Evolutionary conservation across 2,888 invertebrate genomes (phyloP).

Genomic region (Antheraea assamensis): DNA sequence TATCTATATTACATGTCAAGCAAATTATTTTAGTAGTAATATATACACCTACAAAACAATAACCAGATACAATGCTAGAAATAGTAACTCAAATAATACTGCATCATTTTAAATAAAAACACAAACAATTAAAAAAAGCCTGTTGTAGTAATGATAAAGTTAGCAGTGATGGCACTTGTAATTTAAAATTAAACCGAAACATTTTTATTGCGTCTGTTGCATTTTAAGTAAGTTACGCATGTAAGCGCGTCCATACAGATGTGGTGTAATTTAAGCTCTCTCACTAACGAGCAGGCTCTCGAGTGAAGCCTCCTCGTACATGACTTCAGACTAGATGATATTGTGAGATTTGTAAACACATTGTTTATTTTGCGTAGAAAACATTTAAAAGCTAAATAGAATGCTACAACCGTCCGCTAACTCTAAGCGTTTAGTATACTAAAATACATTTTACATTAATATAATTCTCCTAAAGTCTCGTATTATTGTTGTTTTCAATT

Average conservation of each 20-base stretch:
- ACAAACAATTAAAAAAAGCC: background rate
- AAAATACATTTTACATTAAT: background rate
- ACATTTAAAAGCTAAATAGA: conserved; percentile 24
- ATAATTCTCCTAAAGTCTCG: background rate
- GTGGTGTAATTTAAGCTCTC: conserved; percentile 70
- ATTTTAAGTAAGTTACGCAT: conserved; percentile 64
- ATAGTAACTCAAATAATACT: background rate
- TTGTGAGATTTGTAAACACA: conserved; percentile 67
- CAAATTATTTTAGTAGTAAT: background rate
- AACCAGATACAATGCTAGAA: background rate
- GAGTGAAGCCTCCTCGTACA: conserved; percentile 55
- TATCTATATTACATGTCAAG: background rate
- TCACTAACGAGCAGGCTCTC: conserved; percentile 74
- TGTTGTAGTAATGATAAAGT: background rate
- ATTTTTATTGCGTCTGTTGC: conserved; percentile 41
- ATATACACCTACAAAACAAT: background rate
- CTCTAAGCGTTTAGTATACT: background rate
- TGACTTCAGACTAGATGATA: conserved; percentile 63
- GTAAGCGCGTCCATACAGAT: conserved; percentile 53
- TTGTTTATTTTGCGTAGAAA: conserved; percentile 58
- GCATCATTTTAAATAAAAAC: background rate
- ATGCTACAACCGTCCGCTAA: background rate
- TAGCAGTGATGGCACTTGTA: conserved; percentile 12
- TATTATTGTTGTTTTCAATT: conserved; percentile 3
- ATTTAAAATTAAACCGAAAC: conserved; percentile 32